Evolutionary conservation across 2,888 invertebrate species (phyloP), one percentile per base, ranked within the genome.

Genomic region (Cynaeus angustus): DNA sequence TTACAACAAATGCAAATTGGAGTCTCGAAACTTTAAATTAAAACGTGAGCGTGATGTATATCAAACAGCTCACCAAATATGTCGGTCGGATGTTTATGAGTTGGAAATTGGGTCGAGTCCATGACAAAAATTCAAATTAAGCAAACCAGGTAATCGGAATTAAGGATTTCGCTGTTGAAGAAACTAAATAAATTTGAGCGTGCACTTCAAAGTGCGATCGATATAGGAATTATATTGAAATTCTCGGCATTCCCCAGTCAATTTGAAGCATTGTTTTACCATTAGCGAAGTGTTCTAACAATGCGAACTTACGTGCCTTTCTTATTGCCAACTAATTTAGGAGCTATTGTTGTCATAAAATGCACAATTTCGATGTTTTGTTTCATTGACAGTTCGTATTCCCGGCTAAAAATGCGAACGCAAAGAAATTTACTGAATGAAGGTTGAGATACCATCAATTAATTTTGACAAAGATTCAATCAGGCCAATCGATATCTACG

Each of bases 211-310:
- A 56, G 37, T 52, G 50, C 26, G 71, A 77, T 73, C 70, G 74
- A 75, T 74, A 64, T 41, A 21, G 70, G 56, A 74, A 75, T 72
- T 75, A 79, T 78, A 79, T 78, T 79, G 78, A 75, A 79, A 79
- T 79, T 79, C 78, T 72, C 13, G 28, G 71, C 72, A 77, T 78
- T 77, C 77, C 71, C 14, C 50, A 71, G 71, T 72, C 77, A 78
- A 79, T 79, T 77, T 79, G 66, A 66, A 55, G 77, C 78, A 78
- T 76, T 77, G 76, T 77, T 76, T 75, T 74, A 67, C 73, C 70
- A 78, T 77, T 78, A 75, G 72, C 45, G 70, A 64, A 62, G 72
- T 68, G 67, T 72, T 68, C 68, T 70, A 75, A 74, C 75, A 75
- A 73, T 75, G 74, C 70, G 66, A 70, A 69, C 70, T 55, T 38